phyloP scores from a whole-genome alignment of 1,140 invertebrate genomes.

The Zaprionus lachaisei region DNA sequence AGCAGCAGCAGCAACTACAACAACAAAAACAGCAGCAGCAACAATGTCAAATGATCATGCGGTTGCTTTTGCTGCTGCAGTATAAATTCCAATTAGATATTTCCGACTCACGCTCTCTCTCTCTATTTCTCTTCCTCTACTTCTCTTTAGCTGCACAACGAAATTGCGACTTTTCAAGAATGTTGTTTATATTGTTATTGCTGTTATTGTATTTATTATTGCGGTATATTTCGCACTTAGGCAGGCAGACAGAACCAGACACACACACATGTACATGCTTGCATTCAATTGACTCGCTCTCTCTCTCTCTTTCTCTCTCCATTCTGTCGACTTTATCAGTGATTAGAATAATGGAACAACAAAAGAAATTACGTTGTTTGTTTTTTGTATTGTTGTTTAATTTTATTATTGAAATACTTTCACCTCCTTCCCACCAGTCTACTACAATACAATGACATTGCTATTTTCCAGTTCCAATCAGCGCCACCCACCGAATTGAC shows the following conservation, averaged over 20 bases:
- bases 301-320: constrained; percentile 10
- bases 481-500: constrained; percentile 30
- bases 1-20: constrained; percentile 21
- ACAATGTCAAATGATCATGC: constrained; percentile 32
- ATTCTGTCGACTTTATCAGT: background rate
- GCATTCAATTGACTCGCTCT: constrained; percentile 7
- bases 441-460: constrained; percentile 42
- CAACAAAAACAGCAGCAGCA: constrained; percentile 18
- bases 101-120: constrained; percentile 30
- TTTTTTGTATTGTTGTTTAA: constrained; percentile 1
- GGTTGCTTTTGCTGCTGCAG: background rate
- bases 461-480: constrained; percentile 34
- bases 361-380: constrained; percentile 42
- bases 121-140: background rate
- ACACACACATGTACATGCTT: background rate
- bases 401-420: constrained; percentile 34
- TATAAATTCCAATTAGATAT: constrained; percentile 53
- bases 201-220: constrained; percentile 31
- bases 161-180: constrained; percentile 43
- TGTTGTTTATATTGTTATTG: constrained; percentile 25
- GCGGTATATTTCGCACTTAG: constrained; percentile 23
- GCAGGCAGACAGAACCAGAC: constrained; percentile 4
- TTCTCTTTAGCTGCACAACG: background rate
- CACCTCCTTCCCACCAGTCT: constrained; percentile 26
- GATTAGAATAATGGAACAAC: constrained; percentile 53